Evolutionary conservation across 2,888 invertebrate species (phyloP).

Genomic region (Sphaerophoria taeniata): DNA sequence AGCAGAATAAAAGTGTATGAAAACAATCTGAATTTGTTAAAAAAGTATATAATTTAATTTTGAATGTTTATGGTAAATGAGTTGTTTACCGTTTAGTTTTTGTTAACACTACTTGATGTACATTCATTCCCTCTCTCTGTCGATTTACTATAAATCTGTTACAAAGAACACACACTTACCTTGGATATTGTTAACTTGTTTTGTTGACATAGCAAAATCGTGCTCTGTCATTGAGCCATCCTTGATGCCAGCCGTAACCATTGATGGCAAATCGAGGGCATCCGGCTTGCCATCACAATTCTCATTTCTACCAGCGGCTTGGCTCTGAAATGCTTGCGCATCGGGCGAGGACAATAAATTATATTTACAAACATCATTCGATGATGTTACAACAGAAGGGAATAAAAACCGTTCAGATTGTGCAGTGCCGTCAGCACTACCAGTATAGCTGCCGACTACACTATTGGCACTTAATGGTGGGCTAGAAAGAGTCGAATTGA

Average conservation of each 20-base stretch:
- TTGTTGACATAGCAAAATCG: constrained; percentile 35
- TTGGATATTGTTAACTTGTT: constrained; percentile 64
- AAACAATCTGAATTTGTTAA: too few relatives aligned
- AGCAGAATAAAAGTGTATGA: too few relatives aligned
- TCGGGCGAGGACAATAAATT: constrained; percentile 64
- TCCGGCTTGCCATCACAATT: constrained; percentile 34
- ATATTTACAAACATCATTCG: constrained; percentile 69
- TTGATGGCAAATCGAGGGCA: constrained; percentile 47
- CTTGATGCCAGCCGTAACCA: constrained; percentile 20
- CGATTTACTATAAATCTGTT: background rate
- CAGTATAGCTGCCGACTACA: constrained; percentile 65
- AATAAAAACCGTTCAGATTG: constrained; percentile 71
- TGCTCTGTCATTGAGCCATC: constrained; percentile 53
- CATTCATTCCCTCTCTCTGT: too few relatives aligned
- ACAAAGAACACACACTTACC: constrained; percentile 34
- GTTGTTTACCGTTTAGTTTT: too few relatives aligned
- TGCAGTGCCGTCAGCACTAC: constrained; percentile 69
- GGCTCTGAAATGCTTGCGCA: constrained; percentile 37
- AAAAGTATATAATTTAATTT: too few relatives aligned
- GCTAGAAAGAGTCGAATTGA: constrained; percentile 93
- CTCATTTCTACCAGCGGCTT: constrained; percentile 43
- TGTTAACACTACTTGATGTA: too few relatives aligned
- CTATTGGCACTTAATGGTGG: constrained; percentile 86
- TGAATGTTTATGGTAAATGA: too few relatives aligned
- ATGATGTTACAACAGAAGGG: constrained; percentile 66